phyloP scores from a whole-genome alignment of 2,888 invertebrate genomes.

The Pandemis heparana region DNA sequence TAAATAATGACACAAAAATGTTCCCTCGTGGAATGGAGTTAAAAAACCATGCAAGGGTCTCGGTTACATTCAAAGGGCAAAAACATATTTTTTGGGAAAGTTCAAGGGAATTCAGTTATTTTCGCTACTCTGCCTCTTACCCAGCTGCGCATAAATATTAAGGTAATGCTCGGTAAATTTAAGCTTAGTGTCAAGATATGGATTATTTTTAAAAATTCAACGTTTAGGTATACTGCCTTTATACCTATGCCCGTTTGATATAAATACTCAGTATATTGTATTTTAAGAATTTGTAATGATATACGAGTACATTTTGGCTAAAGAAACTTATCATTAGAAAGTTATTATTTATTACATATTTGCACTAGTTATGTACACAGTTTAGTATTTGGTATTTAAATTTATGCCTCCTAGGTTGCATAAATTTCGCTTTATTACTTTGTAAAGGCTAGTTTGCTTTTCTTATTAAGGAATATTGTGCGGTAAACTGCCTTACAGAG shows the following conservation, averaged over 20 bases:
- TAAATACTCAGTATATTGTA: background rate
- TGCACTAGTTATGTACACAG: background rate
- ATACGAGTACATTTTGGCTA: background rate
- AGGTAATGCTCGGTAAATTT: background rate
- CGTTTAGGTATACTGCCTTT: background rate
- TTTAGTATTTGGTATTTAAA: background rate
- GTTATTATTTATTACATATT: background rate
- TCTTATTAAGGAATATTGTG: conserved; percentile 2
- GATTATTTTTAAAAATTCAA: background rate
- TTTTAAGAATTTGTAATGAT: background rate
- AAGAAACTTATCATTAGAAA: background rate
- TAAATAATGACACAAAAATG: background rate
- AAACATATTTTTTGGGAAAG: conserved; percentile 9
- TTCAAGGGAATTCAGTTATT: conserved; percentile 13
- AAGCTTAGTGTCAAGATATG: background rate
- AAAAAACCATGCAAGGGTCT: conserved; percentile 1
- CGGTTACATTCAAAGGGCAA: conserved; percentile 4
- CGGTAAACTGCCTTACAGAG: background rate
- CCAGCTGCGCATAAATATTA: conserved; percentile 17
- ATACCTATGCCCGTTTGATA: background rate
- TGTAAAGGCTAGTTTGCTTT: background rate
- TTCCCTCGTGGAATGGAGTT: conserved; percentile 6
- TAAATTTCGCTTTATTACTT: conserved; percentile 19
- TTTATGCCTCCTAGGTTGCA: background rate
- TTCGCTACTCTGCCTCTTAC: background rate